phyloP scores from a whole-genome alignment of 2,797 vertebrate genomes.

The Natrix natrix region DNA sequence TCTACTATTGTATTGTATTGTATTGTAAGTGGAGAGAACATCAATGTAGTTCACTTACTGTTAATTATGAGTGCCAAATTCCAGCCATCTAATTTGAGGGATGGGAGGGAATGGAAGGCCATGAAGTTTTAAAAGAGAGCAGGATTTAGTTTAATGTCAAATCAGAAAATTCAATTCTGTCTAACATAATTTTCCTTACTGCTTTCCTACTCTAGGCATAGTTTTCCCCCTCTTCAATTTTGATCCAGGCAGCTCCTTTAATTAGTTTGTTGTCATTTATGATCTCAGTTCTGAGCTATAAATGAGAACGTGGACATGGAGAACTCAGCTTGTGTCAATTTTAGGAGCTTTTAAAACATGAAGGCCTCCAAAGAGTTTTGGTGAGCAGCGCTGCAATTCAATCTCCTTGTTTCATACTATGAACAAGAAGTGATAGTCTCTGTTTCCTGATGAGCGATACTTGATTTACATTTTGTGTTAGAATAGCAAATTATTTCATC shows the following conservation, averaged over 20 bases:
- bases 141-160: slow-evolving; percentile 41
- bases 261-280: neutral
- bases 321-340: neutral
- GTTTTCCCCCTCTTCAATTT: neutral
- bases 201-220: slow-evolving; percentile 4
- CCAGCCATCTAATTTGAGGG: slow-evolving; percentile 24
- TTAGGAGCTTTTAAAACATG: neutral
- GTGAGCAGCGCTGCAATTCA: neutral
- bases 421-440: neutral
- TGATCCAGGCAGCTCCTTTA: neutral
- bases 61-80: slow-evolving; percentile 20
- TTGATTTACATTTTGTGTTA: neutral
- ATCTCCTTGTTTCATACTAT: neutral
- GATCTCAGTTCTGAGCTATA: neutral
- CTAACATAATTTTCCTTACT: slow-evolving; percentile 3
- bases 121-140: slow-evolving; percentile 39
- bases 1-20: too few relatives aligned
- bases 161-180: slow-evolving; percentile 18
- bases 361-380: neutral
- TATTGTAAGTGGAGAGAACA: neutral
- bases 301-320: too few relatives aligned
- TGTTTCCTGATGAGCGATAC: neutral
- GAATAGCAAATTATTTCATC: neutral
- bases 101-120: neutral
- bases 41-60: slow-evolving; percentile 1